Base-by-base conservation (phyloP, 2,797 vertebrate genomes). In the Oceanodroma leucorhoa region DNA sequence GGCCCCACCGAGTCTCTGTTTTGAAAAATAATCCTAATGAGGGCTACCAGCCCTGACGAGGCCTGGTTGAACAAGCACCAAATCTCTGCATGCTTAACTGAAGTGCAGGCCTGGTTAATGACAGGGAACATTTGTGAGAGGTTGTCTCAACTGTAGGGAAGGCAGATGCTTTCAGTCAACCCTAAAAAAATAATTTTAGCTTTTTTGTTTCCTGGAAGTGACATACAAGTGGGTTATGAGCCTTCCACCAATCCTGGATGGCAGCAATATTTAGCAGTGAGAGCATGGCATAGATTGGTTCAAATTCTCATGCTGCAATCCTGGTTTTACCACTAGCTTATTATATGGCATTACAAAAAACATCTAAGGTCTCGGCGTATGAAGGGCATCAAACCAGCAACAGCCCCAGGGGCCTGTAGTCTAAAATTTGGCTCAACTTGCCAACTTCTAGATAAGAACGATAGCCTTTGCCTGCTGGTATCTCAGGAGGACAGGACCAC, bases 111-210 rank as follows among this genome's bases (percentile, higher is more conserved):
- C 88, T 89, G 88, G 86, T 61, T 76, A 64, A 58, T 32, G 46
- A 83, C 77, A 83, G 75, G 61, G 75, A 64, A 69, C 84, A 45
- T 87, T 82, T 93, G 83, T 80, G 45, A 89, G 83, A 75, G 16
- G 36, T 72, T 87, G 55, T 45, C 93, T 95, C 76, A 61, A 36
- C 83, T 65, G n/a, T 17, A 54, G 18, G 55, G 48, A 70, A 94
- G 57, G 81, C 48, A 88, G 53, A 90, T 86, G 46, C 83, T 86
- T 94, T 77, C 69, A 90, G 66, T 93, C 93, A 97, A 83, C 66
- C 46, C 54, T 91, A 84, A 83, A 94, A 93, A 80, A 73, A 41
- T 51, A 40, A 69, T n/a, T 58, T 65, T 79, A 90, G 50, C n/a
- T 23, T 78, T 93, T 72, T 58, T 67, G 6, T 22, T 70, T 61